These are phyloP conservation scores for Macropus fuliginosus DNA, from an alignment of 2,797 vertebrate genomes.

Conservation along the genomic window DNA sequence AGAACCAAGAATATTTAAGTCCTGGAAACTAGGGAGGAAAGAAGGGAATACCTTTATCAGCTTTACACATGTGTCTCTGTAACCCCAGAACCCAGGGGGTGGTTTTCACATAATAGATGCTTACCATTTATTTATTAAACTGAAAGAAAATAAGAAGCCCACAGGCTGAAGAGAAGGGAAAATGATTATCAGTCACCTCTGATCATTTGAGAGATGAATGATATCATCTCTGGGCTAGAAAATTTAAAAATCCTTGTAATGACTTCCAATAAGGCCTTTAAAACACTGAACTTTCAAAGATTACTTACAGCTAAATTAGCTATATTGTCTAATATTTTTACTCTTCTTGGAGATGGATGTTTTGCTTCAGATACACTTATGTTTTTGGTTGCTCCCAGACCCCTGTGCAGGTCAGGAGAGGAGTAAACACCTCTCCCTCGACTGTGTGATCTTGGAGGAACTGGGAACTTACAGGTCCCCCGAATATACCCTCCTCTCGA, in stretches of 20 bases:
- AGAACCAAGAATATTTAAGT: background rate
- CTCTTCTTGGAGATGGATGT: background rate
- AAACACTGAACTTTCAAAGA: background rate
- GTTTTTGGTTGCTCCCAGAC: too few species aligned
- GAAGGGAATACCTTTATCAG: background rate
- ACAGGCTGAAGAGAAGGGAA: background rate
- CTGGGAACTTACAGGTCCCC: too few species aligned
- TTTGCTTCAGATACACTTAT: conserved; percentile 8
- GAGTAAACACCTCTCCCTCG: too few species aligned
- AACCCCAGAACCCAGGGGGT: background rate
- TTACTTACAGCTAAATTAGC: background rate
- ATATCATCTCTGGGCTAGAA: background rate
- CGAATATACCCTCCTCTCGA: too few species aligned
- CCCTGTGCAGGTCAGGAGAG: too few species aligned
- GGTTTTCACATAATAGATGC: background rate
- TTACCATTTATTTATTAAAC: background rate
- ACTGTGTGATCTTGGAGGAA: too few species aligned
- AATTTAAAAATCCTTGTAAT: background rate
- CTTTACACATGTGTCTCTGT: background rate
- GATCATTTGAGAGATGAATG: background rate
- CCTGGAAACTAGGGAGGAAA: background rate
- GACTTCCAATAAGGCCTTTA: background rate
- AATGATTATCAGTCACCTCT: background rate
- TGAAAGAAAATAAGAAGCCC: background rate
- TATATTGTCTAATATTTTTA: background rate